Evolutionary conservation across 2,113 vertebrate species (phyloP), one percentile per base, ranked within the genome.

Genomic region (Andinoacara biseriatus): DNA sequence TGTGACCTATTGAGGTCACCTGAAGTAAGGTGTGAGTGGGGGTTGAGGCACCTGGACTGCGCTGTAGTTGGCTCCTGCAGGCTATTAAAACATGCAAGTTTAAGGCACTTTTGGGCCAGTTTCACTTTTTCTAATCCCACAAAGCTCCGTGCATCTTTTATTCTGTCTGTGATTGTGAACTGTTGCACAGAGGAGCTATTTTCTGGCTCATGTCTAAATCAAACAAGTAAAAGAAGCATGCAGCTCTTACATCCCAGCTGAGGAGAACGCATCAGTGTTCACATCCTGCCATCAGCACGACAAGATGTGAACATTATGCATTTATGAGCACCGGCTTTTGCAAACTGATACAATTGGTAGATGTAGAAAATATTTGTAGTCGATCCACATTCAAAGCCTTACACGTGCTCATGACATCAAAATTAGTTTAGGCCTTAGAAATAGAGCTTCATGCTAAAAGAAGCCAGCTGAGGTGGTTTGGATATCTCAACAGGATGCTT

Each of bases 1-100:
- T 35, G 33, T 35, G 33, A 35, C 33, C 33, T 8, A 35, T 7
- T 35, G 33, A 35, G 33, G 33, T 35, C 33, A 35, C 33, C 33
- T 8, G 33, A 35, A 9, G 7, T 35, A 35, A 35, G 33, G 33
- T 35, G 33, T 2, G 33, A 35, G 33, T 35, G 33, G 33, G 7
- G 7, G 33, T 35, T 9, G 7, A 35, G 33, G 33, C 2, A 7
- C 33, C 33, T 9, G 8, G 33, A 8, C 33, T 35, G 33, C 33
- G 2, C 7, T 35, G 33, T 8, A 7, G 33, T 7, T 35, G 33
- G 33, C 7, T 35, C 3, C 18, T 56, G 10, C 6, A 29, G 15
- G 40, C 15, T 29, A 29, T 49, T 49, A 2, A 57, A 0, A 49
- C 29, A 49, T 69, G 9, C 0, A 0, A 0, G 15, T 11, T 69